Conservation (phyloP, 2,113 vertebrate species). For the Hippocampus abdominalis region DNA sequence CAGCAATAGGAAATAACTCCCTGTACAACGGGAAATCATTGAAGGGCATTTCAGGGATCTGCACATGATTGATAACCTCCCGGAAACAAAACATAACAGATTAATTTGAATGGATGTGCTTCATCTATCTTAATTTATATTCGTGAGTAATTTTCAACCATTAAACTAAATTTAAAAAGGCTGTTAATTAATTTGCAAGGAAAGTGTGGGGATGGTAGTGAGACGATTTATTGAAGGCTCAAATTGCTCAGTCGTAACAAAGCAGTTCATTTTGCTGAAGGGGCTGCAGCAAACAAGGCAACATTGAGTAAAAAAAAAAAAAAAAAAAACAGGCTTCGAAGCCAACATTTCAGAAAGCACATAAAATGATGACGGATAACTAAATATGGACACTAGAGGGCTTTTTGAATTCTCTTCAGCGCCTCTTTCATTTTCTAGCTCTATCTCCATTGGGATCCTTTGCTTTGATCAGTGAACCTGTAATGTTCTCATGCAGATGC, state of each 20-base stretch:
- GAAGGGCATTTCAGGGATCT: not conserved
- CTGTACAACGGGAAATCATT: too few relatives aligned
- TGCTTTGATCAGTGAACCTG: conserved; percentile 63
- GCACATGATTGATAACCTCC: not conserved
- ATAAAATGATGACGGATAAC: conserved; percentile 53
- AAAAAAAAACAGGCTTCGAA: conserved; percentile 17
- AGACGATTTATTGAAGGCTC: conserved; percentile 4
- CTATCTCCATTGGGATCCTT: conserved; percentile 45
- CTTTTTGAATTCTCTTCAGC: conserved; percentile 51
- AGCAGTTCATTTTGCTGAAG: conserved; percentile 30
- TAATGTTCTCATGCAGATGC: conserved; percentile 52
- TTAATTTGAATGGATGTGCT: not conserved
- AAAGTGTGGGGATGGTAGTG: not conserved
- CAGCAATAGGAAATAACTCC: too few relatives aligned
- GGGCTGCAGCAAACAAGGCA: conserved; percentile 34
- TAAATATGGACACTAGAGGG: conserved; percentile 58
- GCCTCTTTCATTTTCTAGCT: conserved; percentile 47
- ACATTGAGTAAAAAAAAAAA: conserved; percentile 24
- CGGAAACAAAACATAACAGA: too few relatives aligned
- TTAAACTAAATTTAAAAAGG: too few relatives aligned
- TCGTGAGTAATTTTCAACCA: not conserved
- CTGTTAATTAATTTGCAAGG: too few relatives aligned
- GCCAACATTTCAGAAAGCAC: conserved; percentile 36
- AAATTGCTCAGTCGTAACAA: conserved; percentile 17
- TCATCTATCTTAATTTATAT: not conserved